Percentiles rank a stretch among this genome's conserved stretches.
Evolutionary conservation across 1,140 invertebrate genomes (phyloP).

Genomic region (Portunus trituberculatus): DNA sequence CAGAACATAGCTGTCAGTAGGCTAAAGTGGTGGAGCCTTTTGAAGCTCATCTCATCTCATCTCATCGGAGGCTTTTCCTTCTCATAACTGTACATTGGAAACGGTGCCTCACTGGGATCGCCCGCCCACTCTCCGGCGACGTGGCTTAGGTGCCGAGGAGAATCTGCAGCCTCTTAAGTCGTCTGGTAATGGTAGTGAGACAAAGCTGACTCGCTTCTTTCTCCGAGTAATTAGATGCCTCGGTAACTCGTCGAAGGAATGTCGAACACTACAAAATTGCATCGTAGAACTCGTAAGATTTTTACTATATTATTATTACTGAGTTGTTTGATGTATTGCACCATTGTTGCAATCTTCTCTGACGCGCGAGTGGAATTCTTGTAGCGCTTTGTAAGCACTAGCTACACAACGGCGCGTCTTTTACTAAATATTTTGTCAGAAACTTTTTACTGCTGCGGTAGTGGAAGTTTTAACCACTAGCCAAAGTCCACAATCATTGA

Average conservation of each 20-base stretch:
- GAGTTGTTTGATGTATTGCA: no score
- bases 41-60: constrained; percentile 1
- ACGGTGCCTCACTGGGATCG: not conserved
- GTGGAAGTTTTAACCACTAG: no score
- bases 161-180: not conserved
- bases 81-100: not conserved
- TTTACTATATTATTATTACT: no score
- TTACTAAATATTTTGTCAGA: no score
- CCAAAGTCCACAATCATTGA: no score
- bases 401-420: no score
- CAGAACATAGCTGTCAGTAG: not conserved
- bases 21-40: constrained; percentile 7
- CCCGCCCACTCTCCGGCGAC: not conserved
- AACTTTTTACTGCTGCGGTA: no score
- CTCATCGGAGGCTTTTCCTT: not conserved
- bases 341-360: no score
- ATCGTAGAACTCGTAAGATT: not conserved
- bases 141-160: not conserved
- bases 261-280: not conserved
- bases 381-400: no score
- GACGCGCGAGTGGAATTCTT: no score
- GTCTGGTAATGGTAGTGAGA: not conserved
- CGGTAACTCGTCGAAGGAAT: not conserved
- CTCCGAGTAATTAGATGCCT: not conserved
- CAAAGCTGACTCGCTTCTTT: not conserved